Evolutionary conservation across 2,797 vertebrate genomes (phyloP), one percentile per base, ranked within the genome.

Genomic region (Morelia viridis): DNA sequence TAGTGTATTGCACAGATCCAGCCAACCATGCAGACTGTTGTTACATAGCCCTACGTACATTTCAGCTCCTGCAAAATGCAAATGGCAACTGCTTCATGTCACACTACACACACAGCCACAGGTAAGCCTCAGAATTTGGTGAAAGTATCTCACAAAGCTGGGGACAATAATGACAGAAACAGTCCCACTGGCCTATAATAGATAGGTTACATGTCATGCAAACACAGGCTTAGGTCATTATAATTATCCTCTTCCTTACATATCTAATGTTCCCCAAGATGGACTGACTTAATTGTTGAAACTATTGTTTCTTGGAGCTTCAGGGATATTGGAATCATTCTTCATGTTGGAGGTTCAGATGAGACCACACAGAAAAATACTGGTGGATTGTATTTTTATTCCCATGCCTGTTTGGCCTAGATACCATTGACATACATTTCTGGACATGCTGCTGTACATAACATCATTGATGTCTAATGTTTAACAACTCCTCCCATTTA

Each of bases 401-500:
- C 58, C 9, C 9, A 50, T 84, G 22, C 15, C 11, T 28, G 3
- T 84, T 84, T 84, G 26, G 35, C 58, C 76, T 53, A 41, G 57
- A 84, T 41, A 15, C 26, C 31, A 17, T 46, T 24, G 10, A 9
- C 15, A 12, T 10, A 11, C 76, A 84, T 19, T 90, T 90, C 26
- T 84, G 76, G 76, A 76, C 71, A 84, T n/a, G 53, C 35, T 90
- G 76, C 89, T 19, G 13, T 62, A 24, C 62, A 26, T 61, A 84
- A 65, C 89, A 46, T 84, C 57, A 85, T 56, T 46, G n/a, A 17
- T 61, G 26, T 57, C 17, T 87, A 80, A 88, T 88, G 28, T 91
- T 91, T 91, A 88, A 88, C 85, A 88, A 58, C 50, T 85, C 60
- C 50, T 68, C 22, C 50, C 56, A 31, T 85, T 85, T 91, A 91